phyloP scores from a whole-genome alignment of 1,140 invertebrate species.

The Varroa destructor region DNA sequence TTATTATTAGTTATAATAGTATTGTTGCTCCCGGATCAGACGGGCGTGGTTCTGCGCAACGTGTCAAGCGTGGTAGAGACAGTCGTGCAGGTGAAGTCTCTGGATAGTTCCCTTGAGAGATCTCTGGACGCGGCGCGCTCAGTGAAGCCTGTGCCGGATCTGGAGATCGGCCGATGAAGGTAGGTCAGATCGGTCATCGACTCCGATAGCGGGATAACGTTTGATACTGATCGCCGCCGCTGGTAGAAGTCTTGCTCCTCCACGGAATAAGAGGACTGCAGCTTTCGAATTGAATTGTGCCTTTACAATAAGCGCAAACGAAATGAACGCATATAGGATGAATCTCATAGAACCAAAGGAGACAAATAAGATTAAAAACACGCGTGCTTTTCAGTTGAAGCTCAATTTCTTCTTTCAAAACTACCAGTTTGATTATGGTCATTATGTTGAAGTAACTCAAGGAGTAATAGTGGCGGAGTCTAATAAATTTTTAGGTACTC shows the following conservation, averaged over 20 bases:
- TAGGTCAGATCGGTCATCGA: constrained; percentile 37
- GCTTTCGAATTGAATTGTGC: constrained; percentile 27
- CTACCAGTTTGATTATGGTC: too few relatives aligned
- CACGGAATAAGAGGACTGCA: not conserved
- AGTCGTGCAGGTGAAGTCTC: constrained; percentile 46
- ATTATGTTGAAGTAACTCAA: too few relatives aligned
- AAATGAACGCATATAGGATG: constrained; percentile 6
- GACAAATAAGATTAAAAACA: too few relatives aligned
- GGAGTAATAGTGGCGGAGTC: too few relatives aligned
- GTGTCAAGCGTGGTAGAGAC: constrained; percentile 46
- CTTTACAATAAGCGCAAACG: constrained; percentile 31
- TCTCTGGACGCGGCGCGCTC: constrained; percentile 34
- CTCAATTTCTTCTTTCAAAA: too few relatives aligned
- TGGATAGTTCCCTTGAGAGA: constrained; percentile 38
- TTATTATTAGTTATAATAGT: too few relatives aligned
- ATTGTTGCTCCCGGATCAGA: constrained; percentile 38
- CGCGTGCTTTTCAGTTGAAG: too few relatives aligned
- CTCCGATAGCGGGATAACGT: constrained; percentile 32
- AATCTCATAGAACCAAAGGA: too few relatives aligned
- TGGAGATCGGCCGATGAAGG: constrained; percentile 35
- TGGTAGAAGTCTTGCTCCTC: constrained; percentile 23
- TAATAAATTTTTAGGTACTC: too few relatives aligned
- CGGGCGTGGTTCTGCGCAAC: constrained; percentile 45
- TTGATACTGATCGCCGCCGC: constrained; percentile 24
- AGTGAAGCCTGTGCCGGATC: constrained; percentile 25